A percentile compares a stretch with the other conserved stretches of the same genome.
Conservation (phyloP, 2,113 vertebrate species). For the Phodopus roborovskii region DNA sequence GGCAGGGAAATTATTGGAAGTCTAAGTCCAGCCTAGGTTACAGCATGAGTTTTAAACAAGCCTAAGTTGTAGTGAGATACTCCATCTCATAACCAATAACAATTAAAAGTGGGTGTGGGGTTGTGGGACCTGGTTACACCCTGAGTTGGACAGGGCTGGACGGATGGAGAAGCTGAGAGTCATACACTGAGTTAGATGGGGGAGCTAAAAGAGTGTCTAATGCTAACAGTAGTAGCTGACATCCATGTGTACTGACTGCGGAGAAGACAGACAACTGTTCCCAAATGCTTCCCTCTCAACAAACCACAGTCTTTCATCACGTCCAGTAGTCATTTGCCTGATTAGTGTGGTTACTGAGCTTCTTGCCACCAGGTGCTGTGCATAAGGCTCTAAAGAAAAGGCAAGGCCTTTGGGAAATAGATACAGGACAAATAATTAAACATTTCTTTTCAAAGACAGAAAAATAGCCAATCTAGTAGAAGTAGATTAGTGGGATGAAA, state of each 20-base stretch:
- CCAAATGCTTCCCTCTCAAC: neutral
- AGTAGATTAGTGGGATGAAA: neutral
- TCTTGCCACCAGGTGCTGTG: neutral
- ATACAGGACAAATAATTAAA: neutral
- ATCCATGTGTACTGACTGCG: neutral
- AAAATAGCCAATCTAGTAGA: neutral
- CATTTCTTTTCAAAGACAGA: neutral
- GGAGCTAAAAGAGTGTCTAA: neutral
- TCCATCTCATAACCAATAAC: neutral
- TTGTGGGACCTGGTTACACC: neutral
- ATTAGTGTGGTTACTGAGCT: neutral
- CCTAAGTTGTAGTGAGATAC: neutral
- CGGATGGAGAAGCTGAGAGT: neutral
- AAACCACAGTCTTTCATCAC: neutral
- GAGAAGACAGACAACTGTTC: neutral
- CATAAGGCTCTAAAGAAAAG: neutral
- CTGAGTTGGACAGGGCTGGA: neutral
- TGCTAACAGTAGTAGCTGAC: neutral
- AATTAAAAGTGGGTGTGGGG: neutral
- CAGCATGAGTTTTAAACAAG: neutral
- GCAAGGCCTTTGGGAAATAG: neutral
- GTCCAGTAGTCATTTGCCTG: neutral
- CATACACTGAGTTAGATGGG: neutral
- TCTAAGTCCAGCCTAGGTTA: neutral
- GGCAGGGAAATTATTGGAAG: neutral